Evolutionary conservation across 2,797 vertebrate species (phyloP), one percentile per base, ranked within the genome.

Genomic region (Pagetopsis macropterus): DNA sequence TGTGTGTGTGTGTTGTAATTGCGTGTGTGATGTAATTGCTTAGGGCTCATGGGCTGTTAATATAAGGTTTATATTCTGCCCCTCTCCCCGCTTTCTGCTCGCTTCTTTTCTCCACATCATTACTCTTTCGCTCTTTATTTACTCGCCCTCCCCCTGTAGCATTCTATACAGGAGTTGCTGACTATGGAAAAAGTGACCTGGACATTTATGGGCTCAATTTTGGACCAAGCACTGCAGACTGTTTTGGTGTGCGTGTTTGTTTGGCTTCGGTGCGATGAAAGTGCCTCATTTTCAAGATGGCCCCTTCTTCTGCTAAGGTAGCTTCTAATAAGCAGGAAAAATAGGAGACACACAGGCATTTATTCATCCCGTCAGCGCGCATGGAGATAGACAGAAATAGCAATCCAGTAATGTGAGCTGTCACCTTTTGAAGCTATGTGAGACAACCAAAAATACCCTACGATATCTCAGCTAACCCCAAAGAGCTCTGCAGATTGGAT

Each of bases 141-240:
- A 41, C 69, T 50, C 64, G 77, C 74, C 51, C 69, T 78, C 65
- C 49, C 65, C 44, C 58, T 70, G 66, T 78, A 72, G 60, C 65
- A n/a, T 87, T 88, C 80, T 87, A 70, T 79, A 82, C 64, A 80
- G 70, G 88, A 90, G 66, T 86, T 92, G 91, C 93, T 92, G 92
- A 93, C 81, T 84, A 33, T 86, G 92, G 89, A 91, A 92, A 93
- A 92, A 91, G 82, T 93, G 91, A 91, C 88, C 87, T 72, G 70
- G 81, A 84, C 84, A 79, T 92, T 89, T 90, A 88, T 81, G 79
- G 82, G 83, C 83, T 9, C 56, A 79, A 74, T 83, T 88, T 85
- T 81, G 66, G 81, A 79, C 84, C 83, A 73, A 86, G 75, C 64
- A 72, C 83, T 78, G 89, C 87, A 80, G 82, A 82, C 76, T 60